These are phyloP conservation scores for Ligdia adustata DNA, from an alignment of 2,888 invertebrate genomes.

Conservation along the genomic window DNA sequence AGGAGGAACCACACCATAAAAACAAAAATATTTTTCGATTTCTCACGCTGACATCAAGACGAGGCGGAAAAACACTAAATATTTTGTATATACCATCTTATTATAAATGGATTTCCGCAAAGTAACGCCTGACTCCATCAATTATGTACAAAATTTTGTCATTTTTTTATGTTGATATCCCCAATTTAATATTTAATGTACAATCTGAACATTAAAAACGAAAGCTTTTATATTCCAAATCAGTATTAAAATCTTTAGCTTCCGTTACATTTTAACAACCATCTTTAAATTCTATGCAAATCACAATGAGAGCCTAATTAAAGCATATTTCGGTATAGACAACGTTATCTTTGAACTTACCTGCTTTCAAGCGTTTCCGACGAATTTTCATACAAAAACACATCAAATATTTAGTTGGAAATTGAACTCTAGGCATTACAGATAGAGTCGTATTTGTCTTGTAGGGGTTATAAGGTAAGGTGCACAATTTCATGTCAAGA, in stretches of 20 bases:
- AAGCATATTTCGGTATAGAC: conserved; percentile 62
- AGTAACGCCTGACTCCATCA: too few species aligned
- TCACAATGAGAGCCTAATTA: conserved; percentile 72
- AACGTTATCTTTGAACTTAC: conserved; percentile 80
- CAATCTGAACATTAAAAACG: not conserved
- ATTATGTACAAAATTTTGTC: too few species aligned
- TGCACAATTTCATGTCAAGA: conserved; percentile 53
- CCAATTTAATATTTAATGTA: not conserved
- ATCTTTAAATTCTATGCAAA: conserved; percentile 39
- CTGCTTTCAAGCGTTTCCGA: conserved; percentile 62
- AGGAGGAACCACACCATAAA: too few species aligned
- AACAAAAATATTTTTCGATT: too few species aligned
- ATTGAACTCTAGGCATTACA: conserved; percentile 20
- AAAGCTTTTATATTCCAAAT: conserved; percentile 5
- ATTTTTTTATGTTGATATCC: too few species aligned
- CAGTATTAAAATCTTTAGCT: conserved; percentile 19
- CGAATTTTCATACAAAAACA: conserved; percentile 37
- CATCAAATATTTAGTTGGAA: conserved; percentile 7
- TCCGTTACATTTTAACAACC: conserved; percentile 22
- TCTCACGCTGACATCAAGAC: too few species aligned
- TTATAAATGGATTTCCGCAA: too few species aligned
- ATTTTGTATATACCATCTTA: too few species aligned
- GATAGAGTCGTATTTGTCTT: conserved; percentile 36
- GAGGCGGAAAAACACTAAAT: too few species aligned
- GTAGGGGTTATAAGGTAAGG: conserved; percentile 35